These are phyloP conservation scores for Elachura formosa DNA, from an alignment of 2,113 vertebrate species.

Conservation along the genomic window DNA sequence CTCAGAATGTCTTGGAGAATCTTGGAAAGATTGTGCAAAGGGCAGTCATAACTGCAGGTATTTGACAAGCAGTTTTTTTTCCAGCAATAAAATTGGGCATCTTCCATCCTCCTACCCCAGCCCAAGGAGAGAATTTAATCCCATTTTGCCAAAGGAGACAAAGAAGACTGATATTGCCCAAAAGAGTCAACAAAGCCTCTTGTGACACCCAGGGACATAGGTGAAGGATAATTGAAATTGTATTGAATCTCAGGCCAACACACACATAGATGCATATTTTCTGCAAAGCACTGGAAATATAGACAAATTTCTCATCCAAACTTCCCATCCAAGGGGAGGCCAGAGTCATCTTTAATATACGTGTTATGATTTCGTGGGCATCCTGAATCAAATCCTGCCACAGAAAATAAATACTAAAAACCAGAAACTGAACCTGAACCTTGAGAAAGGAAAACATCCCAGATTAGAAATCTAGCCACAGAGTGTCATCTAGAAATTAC, in stretches of 20 bases:
- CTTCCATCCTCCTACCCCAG: neutral
- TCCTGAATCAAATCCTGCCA: neutral
- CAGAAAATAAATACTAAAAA: neutral
- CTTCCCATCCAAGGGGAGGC: neutral
- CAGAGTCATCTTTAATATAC: neutral
- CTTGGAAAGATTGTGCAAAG: neutral
- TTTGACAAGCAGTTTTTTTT: neutral
- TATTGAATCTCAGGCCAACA: neutral
- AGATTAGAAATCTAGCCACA: neutral
- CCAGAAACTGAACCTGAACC: neutral
- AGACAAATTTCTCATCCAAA: neutral
- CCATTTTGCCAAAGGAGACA: neutral
- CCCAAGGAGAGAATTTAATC: neutral
- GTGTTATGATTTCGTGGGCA: neutral
- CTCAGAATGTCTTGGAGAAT: neutral
- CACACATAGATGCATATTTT: neutral
- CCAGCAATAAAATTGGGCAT: neutral
- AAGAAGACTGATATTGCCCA: neutral
- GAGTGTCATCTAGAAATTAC: neutral
- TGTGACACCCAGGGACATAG: neutral
- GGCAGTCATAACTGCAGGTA: neutral
- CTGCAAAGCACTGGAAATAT: neutral
- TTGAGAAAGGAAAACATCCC: neutral
- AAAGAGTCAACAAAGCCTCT: neutral
- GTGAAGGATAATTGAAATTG: neutral